These are phyloP conservation scores for Agonopterix subpropinquella DNA, from an alignment of 2,888 invertebrate species.

Conservation along the genomic window DNA sequence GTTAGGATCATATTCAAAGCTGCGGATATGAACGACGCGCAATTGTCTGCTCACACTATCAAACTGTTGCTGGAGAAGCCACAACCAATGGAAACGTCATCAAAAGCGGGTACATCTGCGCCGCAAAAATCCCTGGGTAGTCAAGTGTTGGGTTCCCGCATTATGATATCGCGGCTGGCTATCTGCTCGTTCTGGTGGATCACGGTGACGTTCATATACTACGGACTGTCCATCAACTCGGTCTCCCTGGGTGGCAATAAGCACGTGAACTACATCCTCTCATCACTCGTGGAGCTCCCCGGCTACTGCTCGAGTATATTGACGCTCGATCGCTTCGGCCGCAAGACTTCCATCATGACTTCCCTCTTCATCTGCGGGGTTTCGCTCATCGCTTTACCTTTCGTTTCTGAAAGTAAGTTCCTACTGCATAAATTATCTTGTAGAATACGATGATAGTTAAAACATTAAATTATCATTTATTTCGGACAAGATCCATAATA, in stretches of 20 bases:
- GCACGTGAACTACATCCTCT: conserved; percentile 85
- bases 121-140: conserved; percentile 26
- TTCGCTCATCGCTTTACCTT: conserved; percentile 73
- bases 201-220: conserved; percentile 87
- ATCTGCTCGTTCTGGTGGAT: conserved; percentile 87
- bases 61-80: conserved; percentile 13
- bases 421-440: background rate
- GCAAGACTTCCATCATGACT: conserved; percentile 72
- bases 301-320: conserved; percentile 76
- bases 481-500: too few species aligned
- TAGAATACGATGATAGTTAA: too few species aligned
- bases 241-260: conserved; percentile 84
- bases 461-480: too few species aligned
- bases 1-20: conserved; percentile 61
- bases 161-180: conserved; percentile 64
- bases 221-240: conserved; percentile 86
- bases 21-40: conserved; percentile 55
- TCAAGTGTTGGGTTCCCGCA: conserved; percentile 67
- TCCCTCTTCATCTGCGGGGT: conserved; percentile 75
- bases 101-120: background rate
- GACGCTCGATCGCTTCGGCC: conserved; percentile 74
- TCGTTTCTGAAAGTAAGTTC: conserved; percentile 72
- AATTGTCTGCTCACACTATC: conserved; percentile 44
- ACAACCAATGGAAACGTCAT: conserved; percentile 10
- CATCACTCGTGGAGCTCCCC: conserved; percentile 78